These are phyloP conservation scores for Bellardia bayeri DNA, from an alignment of 2,888 invertebrate species.

Conservation along the genomic window DNA sequence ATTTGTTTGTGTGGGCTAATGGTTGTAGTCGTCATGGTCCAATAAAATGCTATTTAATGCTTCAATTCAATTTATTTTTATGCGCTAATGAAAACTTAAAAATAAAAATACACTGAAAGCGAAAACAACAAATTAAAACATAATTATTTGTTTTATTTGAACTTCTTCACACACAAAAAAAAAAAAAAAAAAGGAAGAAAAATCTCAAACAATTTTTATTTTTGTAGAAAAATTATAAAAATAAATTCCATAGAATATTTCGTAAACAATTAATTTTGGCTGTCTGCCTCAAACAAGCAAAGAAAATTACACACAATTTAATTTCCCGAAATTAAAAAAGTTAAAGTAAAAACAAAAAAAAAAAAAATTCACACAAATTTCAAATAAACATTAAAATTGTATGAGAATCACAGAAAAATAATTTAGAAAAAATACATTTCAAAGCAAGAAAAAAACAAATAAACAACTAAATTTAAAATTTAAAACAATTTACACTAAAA, in stretches of 20 bases:
- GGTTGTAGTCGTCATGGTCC: background rate
- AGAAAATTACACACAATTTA: background rate
- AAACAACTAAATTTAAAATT: slow-evolving; percentile 19
- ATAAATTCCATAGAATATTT: slow-evolving; percentile 35
- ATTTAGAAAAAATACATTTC: slow-evolving; percentile 8
- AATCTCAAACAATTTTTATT: slow-evolving; percentile 2
- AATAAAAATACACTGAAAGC: slow-evolving; percentile 12
- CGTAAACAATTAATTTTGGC: slow-evolving; percentile 53
- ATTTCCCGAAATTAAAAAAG: slow-evolving; percentile 17
- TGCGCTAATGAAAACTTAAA: background rate
- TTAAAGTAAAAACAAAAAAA: background rate
- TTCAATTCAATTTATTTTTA: slow-evolving; percentile 9
- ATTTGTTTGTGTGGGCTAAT: background rate
- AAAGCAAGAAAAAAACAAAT: slow-evolving; percentile 5
- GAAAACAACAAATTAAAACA: slow-evolving; percentile 21
- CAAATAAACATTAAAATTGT: slow-evolving; percentile 22
- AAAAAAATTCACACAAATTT: slow-evolving; percentile 14
- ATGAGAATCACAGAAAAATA: slow-evolving; percentile 5
- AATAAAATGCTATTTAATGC: background rate
- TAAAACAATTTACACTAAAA: slow-evolving; percentile 12
- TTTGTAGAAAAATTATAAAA: slow-evolving; percentile 13
- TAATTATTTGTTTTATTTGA: slow-evolving; percentile 41
- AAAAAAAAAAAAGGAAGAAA: background rate
- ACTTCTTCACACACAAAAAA: background rate
- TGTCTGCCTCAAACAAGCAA: background rate